Percentiles rank a stretch among this genome's conserved stretches.
Evolutionary conservation across 2,113 vertebrate species (phyloP).

Genomic region (Stigmatopora nigra): DNA sequence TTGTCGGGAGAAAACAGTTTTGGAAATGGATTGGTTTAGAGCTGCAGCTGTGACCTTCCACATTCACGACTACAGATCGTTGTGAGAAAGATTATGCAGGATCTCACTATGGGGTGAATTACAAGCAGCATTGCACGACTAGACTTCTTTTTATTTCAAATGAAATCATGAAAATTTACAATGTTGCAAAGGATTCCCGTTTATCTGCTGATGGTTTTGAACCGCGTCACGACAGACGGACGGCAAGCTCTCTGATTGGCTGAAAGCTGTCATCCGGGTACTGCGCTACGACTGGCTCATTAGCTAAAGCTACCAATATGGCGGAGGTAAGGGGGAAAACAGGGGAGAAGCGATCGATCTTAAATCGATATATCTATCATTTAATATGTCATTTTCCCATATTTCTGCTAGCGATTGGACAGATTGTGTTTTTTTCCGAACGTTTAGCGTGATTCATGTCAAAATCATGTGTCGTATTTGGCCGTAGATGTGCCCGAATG

Average conservation of each 20-base stretch:
- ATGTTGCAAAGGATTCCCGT: conserved; percentile 20
- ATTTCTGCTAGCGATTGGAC: conserved; percentile 53
- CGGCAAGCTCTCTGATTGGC: conserved; percentile 74
- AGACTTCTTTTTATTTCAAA: neutral
- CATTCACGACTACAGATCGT: neutral
- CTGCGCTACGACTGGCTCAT: conserved; percentile 78
- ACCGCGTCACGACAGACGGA: conserved; percentile 55
- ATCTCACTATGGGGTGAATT: neutral
- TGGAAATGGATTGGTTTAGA: neutral
- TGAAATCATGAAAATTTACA: neutral
- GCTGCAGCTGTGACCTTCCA: conserved; percentile 10
- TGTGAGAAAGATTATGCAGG: neutral
- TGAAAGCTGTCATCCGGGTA: conserved; percentile 83
- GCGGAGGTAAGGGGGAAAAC: conserved; percentile 95
- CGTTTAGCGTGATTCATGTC: conserved; percentile 20
- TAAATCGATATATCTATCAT: conserved; percentile 61
- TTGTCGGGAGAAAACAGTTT: neutral
- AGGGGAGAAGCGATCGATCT: conserved; percentile 73
- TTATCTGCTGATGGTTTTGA: conserved; percentile 34
- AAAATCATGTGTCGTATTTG: conserved; percentile 24
- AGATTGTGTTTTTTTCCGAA: conserved; percentile 38
- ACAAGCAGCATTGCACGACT: neutral
- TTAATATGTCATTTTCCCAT: conserved; percentile 28
- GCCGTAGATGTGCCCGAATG: conserved; percentile 57
- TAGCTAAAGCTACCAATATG: conserved; percentile 94